A percentile compares a stretch with the other conserved stretches of the same genome.
Evolutionary conservation across 92 coral and sea anemone species (phyloP).

Genomic region (Nematostella vectensis): DNA sequence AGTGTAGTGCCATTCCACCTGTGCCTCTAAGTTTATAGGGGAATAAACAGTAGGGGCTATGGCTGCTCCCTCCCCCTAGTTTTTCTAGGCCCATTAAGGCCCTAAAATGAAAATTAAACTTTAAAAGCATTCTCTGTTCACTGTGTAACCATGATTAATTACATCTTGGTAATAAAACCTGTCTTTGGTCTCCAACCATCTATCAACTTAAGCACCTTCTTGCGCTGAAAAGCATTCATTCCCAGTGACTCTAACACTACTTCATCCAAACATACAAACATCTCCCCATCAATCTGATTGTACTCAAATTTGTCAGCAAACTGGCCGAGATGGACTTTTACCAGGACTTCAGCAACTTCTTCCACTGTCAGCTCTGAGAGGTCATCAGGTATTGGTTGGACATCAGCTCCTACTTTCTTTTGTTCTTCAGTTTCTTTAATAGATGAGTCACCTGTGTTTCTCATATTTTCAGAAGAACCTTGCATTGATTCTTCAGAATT

Average conservation of each 20-base stretch:
- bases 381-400: conserved; percentile 17
- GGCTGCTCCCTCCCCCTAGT: too few relatives aligned
- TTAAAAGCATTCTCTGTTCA: too few relatives aligned
- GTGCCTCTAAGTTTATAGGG: too few relatives aligned
- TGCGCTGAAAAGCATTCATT: conserved; percentile 71
- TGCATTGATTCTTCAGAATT: neutral
- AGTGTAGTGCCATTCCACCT: too few relatives aligned
- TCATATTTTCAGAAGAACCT: neutral
- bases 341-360: conserved; percentile 69
- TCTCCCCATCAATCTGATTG: conserved; percentile 72
- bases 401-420: neutral
- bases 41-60: too few relatives aligned
- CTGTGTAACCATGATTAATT: too few relatives aligned
- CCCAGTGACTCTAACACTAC: conserved; percentile 65
- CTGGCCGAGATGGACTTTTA: conserved; percentile 43
- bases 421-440: neutral
- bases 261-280: conserved; percentile 50
- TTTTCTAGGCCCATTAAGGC: too few relatives aligned
- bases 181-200: conserved; percentile 92
- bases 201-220: conserved; percentile 60
- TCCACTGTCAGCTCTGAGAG: conserved; percentile 33
- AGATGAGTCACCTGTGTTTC: neutral
- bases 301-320: conserved; percentile 50
- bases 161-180: too few relatives aligned
- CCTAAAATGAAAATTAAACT: too few relatives aligned